These are phyloP conservation scores for Tenrec ecaudatus DNA, from an alignment of 2,113 vertebrate species.

Conservation along the genomic window DNA sequence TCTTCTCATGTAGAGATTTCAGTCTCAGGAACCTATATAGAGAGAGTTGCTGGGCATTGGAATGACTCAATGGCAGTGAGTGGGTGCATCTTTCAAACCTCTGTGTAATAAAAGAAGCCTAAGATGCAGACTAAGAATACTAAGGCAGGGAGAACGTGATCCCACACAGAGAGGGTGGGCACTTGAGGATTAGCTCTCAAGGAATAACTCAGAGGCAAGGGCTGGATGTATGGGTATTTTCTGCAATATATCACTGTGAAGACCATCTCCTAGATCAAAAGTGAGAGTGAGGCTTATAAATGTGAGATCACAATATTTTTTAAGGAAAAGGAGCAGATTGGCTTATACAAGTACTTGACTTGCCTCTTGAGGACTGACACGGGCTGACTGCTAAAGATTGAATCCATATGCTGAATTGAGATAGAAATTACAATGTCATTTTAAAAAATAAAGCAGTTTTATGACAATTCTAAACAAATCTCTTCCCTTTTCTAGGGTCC, in stretches of 20 bases:
- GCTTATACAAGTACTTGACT: constrained; percentile 16
- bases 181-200: not conserved
- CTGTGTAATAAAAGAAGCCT: constrained; percentile 18
- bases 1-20: no score
- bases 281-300: not conserved
- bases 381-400: not conserved
- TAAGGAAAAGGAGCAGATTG: not conserved
- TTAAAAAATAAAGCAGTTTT: not conserved
- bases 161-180: not conserved
- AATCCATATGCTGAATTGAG: not conserved
- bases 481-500: not conserved
- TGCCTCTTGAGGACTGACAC: not conserved
- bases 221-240: constrained; percentile 8
- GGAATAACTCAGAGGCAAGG: not conserved
- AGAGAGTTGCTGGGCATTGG: no score
- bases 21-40: no score
- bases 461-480: not conserved
- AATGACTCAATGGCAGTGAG: no score
- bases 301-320: constrained; percentile 3
- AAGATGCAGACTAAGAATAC: not conserved
- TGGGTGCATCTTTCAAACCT: not conserved
- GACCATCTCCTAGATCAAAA: not conserved
- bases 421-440: not conserved
- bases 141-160: not conserved
- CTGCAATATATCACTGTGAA: not conserved